Conservation (phyloP, 2,797 vertebrate species). For the Galago senegalensis region DNA sequence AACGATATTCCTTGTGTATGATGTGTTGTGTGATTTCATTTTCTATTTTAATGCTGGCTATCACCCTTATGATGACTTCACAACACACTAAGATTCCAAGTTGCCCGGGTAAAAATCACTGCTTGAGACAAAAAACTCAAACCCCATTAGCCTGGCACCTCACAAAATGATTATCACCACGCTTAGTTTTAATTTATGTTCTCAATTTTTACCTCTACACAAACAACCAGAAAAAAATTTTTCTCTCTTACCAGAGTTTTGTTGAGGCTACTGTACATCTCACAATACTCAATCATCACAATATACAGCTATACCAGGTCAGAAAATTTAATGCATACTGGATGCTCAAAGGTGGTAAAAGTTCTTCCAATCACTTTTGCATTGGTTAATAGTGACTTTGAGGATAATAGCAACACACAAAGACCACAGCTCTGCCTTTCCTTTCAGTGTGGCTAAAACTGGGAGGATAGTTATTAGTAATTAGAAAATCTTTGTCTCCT, state of each 20-base stretch:
- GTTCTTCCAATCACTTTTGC: conserved; percentile 22
- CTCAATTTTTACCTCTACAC: conserved; percentile 21
- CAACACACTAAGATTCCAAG: neutral
- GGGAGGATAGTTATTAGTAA: neutral
- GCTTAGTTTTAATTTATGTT: conserved; percentile 14
- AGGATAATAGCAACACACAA: neutral
- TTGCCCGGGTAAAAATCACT: neutral
- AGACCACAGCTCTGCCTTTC: neutral
- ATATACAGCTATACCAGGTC: neutral
- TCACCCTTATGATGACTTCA: conserved; percentile 24
- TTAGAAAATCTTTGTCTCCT: conserved; percentile 17
- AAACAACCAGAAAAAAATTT: neutral
- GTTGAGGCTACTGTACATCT: neutral
- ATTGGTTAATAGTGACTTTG: neutral
- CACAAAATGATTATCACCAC: conserved; percentile 22
- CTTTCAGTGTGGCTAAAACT: conserved; percentile 40
- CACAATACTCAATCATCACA: neutral
- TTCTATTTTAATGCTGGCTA: conserved; percentile 21
- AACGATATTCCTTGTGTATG: neutral
- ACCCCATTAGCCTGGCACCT: neutral
- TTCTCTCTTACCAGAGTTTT: neutral
- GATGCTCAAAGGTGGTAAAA: neutral
- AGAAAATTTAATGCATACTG: neutral
- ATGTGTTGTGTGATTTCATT: neutral
- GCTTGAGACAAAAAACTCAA: conserved; percentile 52